A percentile compares a stretch with the other conserved stretches of the same genome.
These are phyloP conservation scores for Volucella inanis DNA, from an alignment of 2,888 invertebrate genomes.

Conservation along the genomic window DNA sequence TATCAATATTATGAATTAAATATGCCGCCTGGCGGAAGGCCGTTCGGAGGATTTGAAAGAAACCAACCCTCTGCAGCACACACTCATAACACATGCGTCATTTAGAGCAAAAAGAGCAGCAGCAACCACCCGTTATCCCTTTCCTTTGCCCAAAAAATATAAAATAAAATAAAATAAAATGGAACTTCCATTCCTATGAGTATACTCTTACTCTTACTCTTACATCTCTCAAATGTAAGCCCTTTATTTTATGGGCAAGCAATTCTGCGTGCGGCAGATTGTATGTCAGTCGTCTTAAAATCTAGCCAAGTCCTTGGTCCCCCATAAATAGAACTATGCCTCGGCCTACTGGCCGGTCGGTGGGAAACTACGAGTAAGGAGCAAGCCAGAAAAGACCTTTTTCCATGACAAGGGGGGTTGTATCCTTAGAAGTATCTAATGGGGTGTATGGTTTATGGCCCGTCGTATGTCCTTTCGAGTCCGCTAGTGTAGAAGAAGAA, in stretches of 20 bases:
- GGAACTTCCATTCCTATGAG: not conserved
- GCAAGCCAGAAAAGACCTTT: slow-evolving; percentile 31
- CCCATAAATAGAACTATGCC: slow-evolving; percentile 20
- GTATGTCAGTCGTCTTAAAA: slow-evolving; percentile 38
- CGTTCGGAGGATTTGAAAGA: slow-evolving; percentile 46
- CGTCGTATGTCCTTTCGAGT: slow-evolving; percentile 54
- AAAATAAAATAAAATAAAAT: not conserved
- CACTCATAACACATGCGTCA: slow-evolving; percentile 59
- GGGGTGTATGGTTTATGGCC: slow-evolving; percentile 47
- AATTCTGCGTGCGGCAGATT: slow-evolving; percentile 64
- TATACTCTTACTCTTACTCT: no score
- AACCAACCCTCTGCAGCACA: slow-evolving; percentile 10
- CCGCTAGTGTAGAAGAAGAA: slow-evolving; percentile 53
- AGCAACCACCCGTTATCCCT: slow-evolving; percentile 23
- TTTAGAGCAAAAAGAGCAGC: not conserved
- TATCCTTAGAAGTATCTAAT: not conserved
- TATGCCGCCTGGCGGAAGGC: slow-evolving; percentile 40
- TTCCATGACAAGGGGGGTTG: not conserved
- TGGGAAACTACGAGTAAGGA: not conserved
- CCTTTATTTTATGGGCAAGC: slow-evolving; percentile 64
- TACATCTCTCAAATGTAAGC: slow-evolving; percentile 56
- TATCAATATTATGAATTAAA: slow-evolving; percentile 64
- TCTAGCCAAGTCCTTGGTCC: slow-evolving; percentile 49
- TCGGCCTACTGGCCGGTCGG: slow-evolving; percentile 32
- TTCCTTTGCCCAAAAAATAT: no score